Evolutionary conservation across 2,888 invertebrate species (phyloP).

Genomic region (Philonicus albiceps): DNA sequence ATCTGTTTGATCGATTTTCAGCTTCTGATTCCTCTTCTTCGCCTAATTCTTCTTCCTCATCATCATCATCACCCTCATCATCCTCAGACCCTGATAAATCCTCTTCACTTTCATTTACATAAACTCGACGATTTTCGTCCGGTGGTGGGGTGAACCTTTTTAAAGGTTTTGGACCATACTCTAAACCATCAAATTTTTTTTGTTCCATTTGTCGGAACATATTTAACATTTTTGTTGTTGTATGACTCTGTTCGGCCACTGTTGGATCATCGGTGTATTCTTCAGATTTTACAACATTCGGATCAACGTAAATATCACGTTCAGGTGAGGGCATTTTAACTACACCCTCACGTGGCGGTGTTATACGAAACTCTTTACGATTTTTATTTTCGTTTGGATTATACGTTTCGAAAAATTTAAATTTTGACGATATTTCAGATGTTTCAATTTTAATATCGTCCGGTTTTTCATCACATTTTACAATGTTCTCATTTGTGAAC

Average conservation of each 20-base stretch:
- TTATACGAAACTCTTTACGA: conserved; percentile 83
- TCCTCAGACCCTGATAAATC: conserved; percentile 62
- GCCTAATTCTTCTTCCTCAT: conserved; percentile 65
- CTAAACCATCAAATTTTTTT: conserved; percentile 66
- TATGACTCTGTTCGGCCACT: conserved; percentile 68
- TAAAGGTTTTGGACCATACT: conserved; percentile 76
- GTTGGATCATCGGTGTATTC: conserved; percentile 66
- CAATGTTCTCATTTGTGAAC: conserved; percentile 69
- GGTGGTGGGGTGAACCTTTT: conserved; percentile 92
- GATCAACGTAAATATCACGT: conserved; percentile 77
- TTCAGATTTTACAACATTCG: conserved; percentile 73
- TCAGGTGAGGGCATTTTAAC: conserved; percentile 64
- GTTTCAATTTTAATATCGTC: conserved; percentile 83
- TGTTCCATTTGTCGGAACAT: conserved; percentile 91
- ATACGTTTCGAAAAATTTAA: conserved; percentile 92
- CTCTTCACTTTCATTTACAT: conserved; percentile 60
- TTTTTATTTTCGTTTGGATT: conserved; percentile 70
- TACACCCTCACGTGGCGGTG: conserved; percentile 84
- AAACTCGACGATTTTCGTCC: conserved; percentile 65
- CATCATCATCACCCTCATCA: conserved; percentile 61
- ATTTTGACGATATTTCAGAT: conserved; percentile 83
- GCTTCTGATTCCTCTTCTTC: conserved; percentile 57
- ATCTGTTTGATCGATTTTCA: conserved; percentile 51
- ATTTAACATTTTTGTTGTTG: conserved; percentile 85
- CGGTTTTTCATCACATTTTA: conserved; percentile 75